phyloP scores from a whole-genome alignment of 2,797 vertebrate genomes.

The Hephaestus fuliginosus region DNA sequence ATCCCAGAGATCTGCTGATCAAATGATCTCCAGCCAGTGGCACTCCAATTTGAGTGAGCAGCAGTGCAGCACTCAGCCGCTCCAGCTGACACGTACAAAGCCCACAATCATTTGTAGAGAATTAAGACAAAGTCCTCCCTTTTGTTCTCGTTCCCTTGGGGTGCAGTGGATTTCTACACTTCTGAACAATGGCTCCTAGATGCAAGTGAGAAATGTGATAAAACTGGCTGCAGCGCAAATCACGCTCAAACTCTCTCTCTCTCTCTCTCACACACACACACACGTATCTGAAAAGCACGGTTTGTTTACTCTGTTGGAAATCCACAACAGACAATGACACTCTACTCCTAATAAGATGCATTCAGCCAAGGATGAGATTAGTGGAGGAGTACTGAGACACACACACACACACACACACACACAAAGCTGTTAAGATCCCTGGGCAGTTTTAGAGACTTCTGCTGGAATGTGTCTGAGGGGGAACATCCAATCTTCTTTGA shows the following conservation, averaged over 20 bases:
- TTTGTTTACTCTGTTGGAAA: conserved; percentile 60
- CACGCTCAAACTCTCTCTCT: neutral
- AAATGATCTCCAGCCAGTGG: conserved; percentile 49
- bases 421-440: conserved; percentile 60
- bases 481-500: conserved; percentile 48
- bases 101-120: conserved; percentile 26
- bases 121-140: conserved; percentile 46
- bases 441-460: conserved; percentile 50
- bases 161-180: conserved; percentile 28
- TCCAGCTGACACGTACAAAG: conserved; percentile 13
- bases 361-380: conserved; percentile 59
- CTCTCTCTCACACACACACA: neutral
- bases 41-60: conserved; percentile 54
- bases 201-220: conserved; percentile 38
- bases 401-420: conserved; percentile 31
- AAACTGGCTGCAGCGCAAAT: conserved; percentile 20
- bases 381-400: conserved; percentile 7
- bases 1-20: conserved; percentile 71
- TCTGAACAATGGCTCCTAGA: conserved; percentile 42
- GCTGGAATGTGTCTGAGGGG: conserved; percentile 41
- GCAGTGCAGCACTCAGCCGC: conserved; percentile 32
- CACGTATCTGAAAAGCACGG: conserved; percentile 5
- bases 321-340: conserved; percentile 64
- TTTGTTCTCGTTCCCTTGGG: conserved; percentile 39
- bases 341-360: conserved; percentile 61